These are phyloP conservation scores for Caenorhabditis tropicalis DNA, from an alignment of 1,140 invertebrate species.

Conservation along the genomic window DNA sequence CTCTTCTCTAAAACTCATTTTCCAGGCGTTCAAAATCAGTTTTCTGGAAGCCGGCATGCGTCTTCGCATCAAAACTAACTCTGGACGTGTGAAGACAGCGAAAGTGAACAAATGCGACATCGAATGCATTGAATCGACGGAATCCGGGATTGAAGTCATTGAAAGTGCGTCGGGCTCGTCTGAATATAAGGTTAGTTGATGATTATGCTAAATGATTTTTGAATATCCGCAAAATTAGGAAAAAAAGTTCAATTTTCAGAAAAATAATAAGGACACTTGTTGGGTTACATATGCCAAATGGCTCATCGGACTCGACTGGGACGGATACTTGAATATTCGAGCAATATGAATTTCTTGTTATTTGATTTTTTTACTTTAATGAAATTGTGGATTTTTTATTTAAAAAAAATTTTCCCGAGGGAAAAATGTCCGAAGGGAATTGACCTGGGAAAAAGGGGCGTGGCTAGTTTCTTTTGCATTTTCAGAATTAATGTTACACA, in stretches of 20 bases:
- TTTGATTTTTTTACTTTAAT: too few relatives aligned
- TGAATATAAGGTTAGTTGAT: not conserved
- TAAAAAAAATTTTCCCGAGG: too few relatives aligned
- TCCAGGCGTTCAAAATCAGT: conserved; percentile 45
- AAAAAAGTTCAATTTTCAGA: not conserved
- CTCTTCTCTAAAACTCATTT: not conserved
- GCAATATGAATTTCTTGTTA: not conserved
- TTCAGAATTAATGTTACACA: too few relatives aligned
- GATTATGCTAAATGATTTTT: too few relatives aligned
- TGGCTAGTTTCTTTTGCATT: too few relatives aligned
- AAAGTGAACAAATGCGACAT: conserved; percentile 33
- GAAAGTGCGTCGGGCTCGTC: not conserved
- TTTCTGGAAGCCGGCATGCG: conserved; percentile 50
- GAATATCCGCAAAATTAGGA: too few relatives aligned
- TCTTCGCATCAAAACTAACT: conserved; percentile 9
- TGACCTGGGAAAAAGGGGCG: too few relatives aligned
- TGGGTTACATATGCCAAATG: conserved; percentile 17
- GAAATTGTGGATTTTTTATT: too few relatives aligned
- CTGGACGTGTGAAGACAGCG: conserved; percentile 6
- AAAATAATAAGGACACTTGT: not conserved
- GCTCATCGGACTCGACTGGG: conserved; percentile 47
- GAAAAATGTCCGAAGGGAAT: too few relatives aligned
- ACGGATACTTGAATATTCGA: conserved; percentile 36
- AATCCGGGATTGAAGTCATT: conserved; percentile 41
- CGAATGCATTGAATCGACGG: conserved; percentile 43